Base-by-base conservation (phyloP, 1,140 invertebrate species). In the Zaprionus nigranus region DNA sequence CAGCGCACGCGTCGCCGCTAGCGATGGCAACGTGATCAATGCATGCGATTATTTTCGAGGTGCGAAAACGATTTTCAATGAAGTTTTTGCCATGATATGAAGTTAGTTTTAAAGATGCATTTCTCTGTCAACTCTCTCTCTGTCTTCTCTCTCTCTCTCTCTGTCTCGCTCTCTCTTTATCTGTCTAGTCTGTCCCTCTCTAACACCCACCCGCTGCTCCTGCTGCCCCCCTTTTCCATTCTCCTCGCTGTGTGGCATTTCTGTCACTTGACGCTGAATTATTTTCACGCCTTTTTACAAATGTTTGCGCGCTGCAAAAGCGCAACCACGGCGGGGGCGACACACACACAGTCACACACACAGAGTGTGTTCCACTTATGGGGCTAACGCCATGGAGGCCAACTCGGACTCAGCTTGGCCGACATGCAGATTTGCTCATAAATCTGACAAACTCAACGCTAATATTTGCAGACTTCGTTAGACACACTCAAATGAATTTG, bases 281-380 rank as follows among this genome's bases (percentile, higher is more conserved):
- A 90, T 90, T 90, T 90, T 90, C 85, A 90, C 85, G 85, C 85
- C 86, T 90, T 90, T 90, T 90, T 90, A 90, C 85, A 90, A 90
- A 90, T 90, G 85, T 90, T 90, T 90, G 70, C 71, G 75, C 71
- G 71, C 83, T 74, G 76, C 46, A 78, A 88, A 83, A 88, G 75
- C 83, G 78, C 84, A 76, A 57, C 78, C 78, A 85, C 79, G 75
- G 85, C 85, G 85, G 85, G 85, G 85, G 85, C 85, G 85, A 90
- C 62, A 82, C 66, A 82, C 77, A 66, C 43, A 59, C n/a, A 58
- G 17, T 36, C 30, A 22, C 12, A 26, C 22, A 34, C 5, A 24
- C 22, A 20, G 34, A 20, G 43, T 62, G 71, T 88, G 81, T 88
- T 88, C 85, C 84, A 88, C 84, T 90, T 88, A 88, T 84, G 84